Evolutionary conservation across 1,140 invertebrate species (phyloP).

Genomic region (Anagrus nilaparvatae): DNA sequence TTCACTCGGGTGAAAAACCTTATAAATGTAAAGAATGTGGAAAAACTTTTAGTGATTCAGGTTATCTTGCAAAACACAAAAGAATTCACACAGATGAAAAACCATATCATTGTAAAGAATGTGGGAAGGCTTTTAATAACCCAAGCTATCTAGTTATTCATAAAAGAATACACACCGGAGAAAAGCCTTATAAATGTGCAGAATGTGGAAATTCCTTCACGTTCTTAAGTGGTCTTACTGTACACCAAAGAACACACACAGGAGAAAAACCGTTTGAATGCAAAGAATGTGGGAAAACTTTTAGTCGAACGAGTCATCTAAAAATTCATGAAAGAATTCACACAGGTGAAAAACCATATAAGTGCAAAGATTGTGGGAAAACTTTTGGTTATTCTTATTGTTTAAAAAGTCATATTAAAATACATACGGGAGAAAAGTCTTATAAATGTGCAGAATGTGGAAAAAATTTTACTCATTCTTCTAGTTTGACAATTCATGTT

Average conservation of each 20-base stretch:
- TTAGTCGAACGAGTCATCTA: too few relatives aligned
- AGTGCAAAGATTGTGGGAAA: too few relatives aligned
- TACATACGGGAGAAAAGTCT: too few relatives aligned
- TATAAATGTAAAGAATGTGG: conserved; percentile 57
- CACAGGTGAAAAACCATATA: too few relatives aligned
- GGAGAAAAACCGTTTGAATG: conserved; percentile 73
- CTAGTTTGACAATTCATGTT: too few relatives aligned
- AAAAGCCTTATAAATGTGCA: conserved; percentile 54
- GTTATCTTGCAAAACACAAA: conserved; percentile 72
- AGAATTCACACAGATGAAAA: conserved; percentile 70
- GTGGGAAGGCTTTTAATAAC: conserved; percentile 58
- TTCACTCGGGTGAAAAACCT: conserved; percentile 57
- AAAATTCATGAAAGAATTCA: too few relatives aligned
- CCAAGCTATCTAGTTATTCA: conserved; percentile 59
- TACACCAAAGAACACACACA: conserved; percentile 58
- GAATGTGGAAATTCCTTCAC: conserved; percentile 54
- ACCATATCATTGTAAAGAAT: conserved; percentile 55
- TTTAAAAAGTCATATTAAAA: too few relatives aligned
- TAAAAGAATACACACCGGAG: conserved; percentile 57
- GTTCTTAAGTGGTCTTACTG: conserved; percentile 53
- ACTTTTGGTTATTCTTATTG: too few relatives aligned
- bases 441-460: too few relatives aligned
- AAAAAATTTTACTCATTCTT: too few relatives aligned
- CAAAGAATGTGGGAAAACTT: conserved; percentile 55
- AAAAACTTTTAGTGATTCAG: conserved; percentile 61